A percentile compares a stretch with the other conserved stretches of the same genome.
phyloP scores from a whole-genome alignment of 2,113 vertebrate species.

The Xiphophorus couchianus region DNA sequence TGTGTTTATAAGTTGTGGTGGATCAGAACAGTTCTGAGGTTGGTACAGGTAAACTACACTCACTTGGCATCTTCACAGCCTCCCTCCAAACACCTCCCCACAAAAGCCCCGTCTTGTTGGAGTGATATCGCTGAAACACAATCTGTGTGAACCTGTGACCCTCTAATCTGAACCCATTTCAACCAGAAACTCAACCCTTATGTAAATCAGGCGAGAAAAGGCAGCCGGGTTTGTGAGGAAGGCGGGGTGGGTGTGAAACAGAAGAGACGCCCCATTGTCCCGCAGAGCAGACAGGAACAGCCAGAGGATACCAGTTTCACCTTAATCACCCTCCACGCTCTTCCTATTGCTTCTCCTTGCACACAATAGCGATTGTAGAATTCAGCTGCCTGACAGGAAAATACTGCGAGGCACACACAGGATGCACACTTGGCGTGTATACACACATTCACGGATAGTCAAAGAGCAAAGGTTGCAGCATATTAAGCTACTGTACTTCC shows the following conservation, averaged over 20 bases:
- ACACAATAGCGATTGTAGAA: conserved; percentile 34
- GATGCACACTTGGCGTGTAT: conserved; percentile 20
- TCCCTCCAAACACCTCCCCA: no score
- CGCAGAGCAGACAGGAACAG: conserved; percentile 64
- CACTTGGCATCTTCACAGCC: neutral
- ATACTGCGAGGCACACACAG: conserved; percentile 11
- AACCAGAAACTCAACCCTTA: neutral
- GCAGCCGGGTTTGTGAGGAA: conserved; percentile 9
- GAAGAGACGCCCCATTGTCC: conserved; percentile 72
- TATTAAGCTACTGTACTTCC: conserved; percentile 34
- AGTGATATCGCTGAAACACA: neutral
- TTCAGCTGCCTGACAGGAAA: conserved; percentile 31
- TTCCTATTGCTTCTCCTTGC: conserved; percentile 73
- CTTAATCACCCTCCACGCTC: conserved; percentile 69
- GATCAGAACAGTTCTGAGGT: conserved; percentile 5
- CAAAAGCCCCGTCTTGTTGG: no score
- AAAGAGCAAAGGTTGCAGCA: conserved; percentile 19
- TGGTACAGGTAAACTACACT: no score
- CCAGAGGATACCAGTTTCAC: conserved; percentile 62
- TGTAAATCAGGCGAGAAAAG: conserved; percentile 13
- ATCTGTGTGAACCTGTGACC: neutral
- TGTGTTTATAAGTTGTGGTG: neutral
- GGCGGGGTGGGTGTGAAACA: conserved; percentile 65
- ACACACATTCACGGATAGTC: conserved; percentile 33
- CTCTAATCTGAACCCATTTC: neutral